Conservation (phyloP, 2,797 vertebrate genomes). For the Danio aesculapii region DNA sequence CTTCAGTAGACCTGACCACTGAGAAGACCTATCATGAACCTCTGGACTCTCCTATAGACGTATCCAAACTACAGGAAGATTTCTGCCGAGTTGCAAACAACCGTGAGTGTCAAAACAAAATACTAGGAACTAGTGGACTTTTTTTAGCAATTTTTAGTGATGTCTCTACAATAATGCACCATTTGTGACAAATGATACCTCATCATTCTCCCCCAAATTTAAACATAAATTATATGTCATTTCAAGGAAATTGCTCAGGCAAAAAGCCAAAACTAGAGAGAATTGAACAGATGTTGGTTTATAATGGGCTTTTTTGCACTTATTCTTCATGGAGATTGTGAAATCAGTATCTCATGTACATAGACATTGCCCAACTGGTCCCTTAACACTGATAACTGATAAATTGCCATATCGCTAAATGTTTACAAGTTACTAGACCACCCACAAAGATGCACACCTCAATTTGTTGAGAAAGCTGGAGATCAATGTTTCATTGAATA, state of each 20-base stretch:
- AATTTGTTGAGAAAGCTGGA: too few species aligned
- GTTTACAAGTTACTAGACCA: too few species aligned
- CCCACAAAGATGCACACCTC: too few species aligned
- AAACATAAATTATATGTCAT: conserved; percentile 1
- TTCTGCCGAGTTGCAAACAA: conserved; percentile 90
- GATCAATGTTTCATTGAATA: too few species aligned
- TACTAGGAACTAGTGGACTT: background rate
- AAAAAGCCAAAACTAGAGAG: background rate
- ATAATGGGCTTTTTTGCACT: conserved; percentile 52
- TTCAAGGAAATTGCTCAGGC: background rate
- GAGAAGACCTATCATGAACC: conserved; percentile 87
- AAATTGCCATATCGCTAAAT: too few species aligned
- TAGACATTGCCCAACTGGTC: background rate
- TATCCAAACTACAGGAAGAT: conserved; percentile 95
- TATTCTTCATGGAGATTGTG: conserved; percentile 43
- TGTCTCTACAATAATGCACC: too few species aligned
- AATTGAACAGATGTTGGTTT: conserved; percentile 56
- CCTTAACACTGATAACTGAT: background rate
- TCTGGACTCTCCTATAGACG: conserved; percentile 87
- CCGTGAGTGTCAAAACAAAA: conserved; percentile 77
- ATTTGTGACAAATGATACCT: background rate
- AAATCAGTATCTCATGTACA: background rate
- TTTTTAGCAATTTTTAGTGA: too few species aligned
- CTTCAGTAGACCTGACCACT: conserved; percentile 86
- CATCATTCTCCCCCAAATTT: background rate